Evolutionary conservation across 2,797 vertebrate species (phyloP), one percentile per base, ranked within the genome.

Genomic region (Cacajao melanocephalus): DNA sequence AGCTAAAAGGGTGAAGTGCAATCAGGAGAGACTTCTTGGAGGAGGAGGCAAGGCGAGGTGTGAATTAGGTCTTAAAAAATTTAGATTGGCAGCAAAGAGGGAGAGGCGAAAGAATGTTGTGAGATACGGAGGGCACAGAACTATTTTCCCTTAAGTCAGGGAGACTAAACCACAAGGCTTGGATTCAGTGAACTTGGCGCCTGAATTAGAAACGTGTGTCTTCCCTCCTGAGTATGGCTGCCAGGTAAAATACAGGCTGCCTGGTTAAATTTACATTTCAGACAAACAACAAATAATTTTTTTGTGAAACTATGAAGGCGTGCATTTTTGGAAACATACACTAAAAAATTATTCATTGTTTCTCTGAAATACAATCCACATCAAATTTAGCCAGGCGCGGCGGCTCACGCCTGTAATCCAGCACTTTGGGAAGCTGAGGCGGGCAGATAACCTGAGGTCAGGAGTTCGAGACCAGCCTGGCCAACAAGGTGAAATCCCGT

Each of bases 211-310:
- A 92, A 61, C 1, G 1, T 44, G 84, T 24, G 41, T 88, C 83
- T 88, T 85, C 15, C 30, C 52, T 73, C 61, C 78, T 30, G 46
- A 46, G 44, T 4, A 22, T 30, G 50, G 26, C 36, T 89, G 89
- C 89, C 96, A 94, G 93, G 46, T 78, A 80, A 94, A 94, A 94
- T 41, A 80, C 52, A 64, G 52, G 79, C 50, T 79, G 89, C n/a
- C 20, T 39, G n/a, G 50, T 73, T 72, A 55, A 41, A 80, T 85
- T 39, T 79, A 61, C 84, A 80, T 73, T 73, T 64, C 58, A 80
- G n/a, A 48, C 58, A 84, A 61, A 88, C 58, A 94, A 48, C 55
- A 92, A 88, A 70, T 50, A n/a, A 78, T 44, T 67, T 70, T 72
- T 39, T 55, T 73, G 50, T 79, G 48, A 58, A 58, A 78, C 10